Evolutionary conservation across 2,888 invertebrate species (phyloP).

Genomic region (Coenonympha glycerion): DNA sequence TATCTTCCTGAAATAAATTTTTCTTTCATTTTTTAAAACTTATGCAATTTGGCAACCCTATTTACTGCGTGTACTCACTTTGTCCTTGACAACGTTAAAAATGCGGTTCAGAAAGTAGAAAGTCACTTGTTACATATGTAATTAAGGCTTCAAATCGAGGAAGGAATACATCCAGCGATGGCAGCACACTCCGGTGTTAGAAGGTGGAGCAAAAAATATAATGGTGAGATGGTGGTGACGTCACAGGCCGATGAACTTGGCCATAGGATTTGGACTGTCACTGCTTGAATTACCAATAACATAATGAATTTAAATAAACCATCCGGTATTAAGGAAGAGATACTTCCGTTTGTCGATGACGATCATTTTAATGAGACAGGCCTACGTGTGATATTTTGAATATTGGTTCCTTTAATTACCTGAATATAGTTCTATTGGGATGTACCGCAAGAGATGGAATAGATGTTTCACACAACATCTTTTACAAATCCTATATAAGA

Average conservation of each 20-base stretch:
- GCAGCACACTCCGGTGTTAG: slow-evolving; percentile 14
- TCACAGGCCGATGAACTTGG: slow-evolving; percentile 53
- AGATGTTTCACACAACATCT: too few relatives aligned
- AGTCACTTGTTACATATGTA: slow-evolving; percentile 5
- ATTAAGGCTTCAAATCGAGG: slow-evolving; percentile 2
- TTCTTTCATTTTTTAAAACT: too few relatives aligned
- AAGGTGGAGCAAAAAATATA: slow-evolving; percentile 29
- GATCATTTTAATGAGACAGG: too few relatives aligned
- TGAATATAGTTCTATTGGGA: too few relatives aligned
- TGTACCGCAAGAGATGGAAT: too few relatives aligned
- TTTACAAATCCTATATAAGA: too few relatives aligned
- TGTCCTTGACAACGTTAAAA: slow-evolving; percentile 1
- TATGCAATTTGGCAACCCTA: neutral
- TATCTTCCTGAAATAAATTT: too few relatives aligned
- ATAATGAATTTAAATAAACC: slow-evolving; percentile 22
- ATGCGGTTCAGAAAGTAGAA: slow-evolving; percentile 17
- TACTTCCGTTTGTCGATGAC: slow-evolving; percentile 22
- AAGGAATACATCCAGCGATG: neutral
- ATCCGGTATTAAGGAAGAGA: slow-evolving; percentile 24
- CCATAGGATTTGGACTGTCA: slow-evolving; percentile 48
- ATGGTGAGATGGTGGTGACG: slow-evolving; percentile 51
- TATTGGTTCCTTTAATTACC: too few relatives aligned
- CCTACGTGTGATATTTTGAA: neutral
- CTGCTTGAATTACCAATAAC: slow-evolving; percentile 46
- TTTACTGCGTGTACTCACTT: slow-evolving; percentile 8